A percentile compares a stretch with the other conserved stretches of the same genome.
phyloP scores from a whole-genome alignment of 2,113 vertebrate genomes.

The Ascaphus truei region DNA sequence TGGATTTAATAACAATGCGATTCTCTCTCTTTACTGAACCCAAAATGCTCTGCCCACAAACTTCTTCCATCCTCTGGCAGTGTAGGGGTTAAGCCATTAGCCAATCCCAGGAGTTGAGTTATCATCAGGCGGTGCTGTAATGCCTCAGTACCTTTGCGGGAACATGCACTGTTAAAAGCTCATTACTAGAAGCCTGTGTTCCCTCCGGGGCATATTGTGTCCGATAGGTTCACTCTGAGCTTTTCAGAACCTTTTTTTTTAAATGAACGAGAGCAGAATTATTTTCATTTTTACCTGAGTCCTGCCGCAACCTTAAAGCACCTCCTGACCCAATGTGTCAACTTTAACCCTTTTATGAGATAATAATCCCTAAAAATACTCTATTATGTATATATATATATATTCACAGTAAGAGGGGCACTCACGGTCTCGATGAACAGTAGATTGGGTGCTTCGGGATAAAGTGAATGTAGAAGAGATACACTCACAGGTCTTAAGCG shows the following conservation, averaged over 20 bases:
- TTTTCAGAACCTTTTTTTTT: neutral
- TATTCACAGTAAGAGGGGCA: too few species aligned
- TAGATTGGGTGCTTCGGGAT: too few species aligned
- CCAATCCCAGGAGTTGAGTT: constrained; percentile 21
- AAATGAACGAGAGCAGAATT: neutral
- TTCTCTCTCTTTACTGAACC: neutral
- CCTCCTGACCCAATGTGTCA: neutral
- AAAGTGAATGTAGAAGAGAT: too few species aligned
- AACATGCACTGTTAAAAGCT: constrained; percentile 31
- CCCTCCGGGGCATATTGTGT: constrained; percentile 22
- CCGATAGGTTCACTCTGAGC: constrained; percentile 24
- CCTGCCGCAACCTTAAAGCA: neutral
- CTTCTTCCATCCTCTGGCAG: constrained; percentile 11
- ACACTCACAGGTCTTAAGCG: too few species aligned
- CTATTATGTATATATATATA: too few species aligned
- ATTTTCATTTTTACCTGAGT: neutral
- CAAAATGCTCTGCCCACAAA: neutral
- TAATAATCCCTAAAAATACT: too few species aligned
- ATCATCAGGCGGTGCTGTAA: constrained; percentile 21
- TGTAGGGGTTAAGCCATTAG: constrained; percentile 29
- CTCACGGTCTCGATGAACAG: too few species aligned
- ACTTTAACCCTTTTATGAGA: neutral
- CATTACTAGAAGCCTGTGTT: constrained; percentile 30
- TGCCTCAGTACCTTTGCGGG: constrained; percentile 33
- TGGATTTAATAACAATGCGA: neutral